Evolutionary conservation across 2,797 vertebrate genomes (phyloP).

Genomic region (Cygnus olor): DNA sequence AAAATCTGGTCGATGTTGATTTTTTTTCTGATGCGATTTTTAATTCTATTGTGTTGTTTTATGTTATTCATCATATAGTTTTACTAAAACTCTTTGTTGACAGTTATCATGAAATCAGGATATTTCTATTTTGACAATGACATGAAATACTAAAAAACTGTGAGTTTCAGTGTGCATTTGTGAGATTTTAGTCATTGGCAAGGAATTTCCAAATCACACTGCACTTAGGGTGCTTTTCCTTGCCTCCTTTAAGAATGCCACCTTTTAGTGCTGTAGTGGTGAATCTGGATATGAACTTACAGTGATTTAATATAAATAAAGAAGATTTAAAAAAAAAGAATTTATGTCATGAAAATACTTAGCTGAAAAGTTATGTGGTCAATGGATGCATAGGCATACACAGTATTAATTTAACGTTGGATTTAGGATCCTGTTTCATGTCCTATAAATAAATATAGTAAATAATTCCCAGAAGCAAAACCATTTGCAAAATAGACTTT

Average conservation of each 20-base stretch:
- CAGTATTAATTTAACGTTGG: not conserved
- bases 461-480: not conserved
- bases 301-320: not conserved
- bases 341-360: not conserved
- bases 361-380: not conserved
- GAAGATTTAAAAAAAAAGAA: not conserved
- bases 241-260: not conserved
- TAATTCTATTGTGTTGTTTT: not conserved
- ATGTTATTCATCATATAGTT: not conserved
- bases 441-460: not conserved
- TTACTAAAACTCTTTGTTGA: conserved; percentile 12
- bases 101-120: not conserved
- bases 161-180: not conserved
- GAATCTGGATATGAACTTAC: not conserved
- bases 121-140: not conserved
- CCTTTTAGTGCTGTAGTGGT: not conserved
- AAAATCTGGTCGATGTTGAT: not conserved
- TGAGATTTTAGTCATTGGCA: not conserved
- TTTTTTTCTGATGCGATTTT: not conserved
- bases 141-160: not conserved
- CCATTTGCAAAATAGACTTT: not conserved
- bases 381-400: not conserved
- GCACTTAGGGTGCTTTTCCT: not conserved
- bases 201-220: not conserved
- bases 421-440: not conserved